Base-by-base conservation (phyloP, 1,140 invertebrate genomes). In the Drosophila mojavensis region DNA sequence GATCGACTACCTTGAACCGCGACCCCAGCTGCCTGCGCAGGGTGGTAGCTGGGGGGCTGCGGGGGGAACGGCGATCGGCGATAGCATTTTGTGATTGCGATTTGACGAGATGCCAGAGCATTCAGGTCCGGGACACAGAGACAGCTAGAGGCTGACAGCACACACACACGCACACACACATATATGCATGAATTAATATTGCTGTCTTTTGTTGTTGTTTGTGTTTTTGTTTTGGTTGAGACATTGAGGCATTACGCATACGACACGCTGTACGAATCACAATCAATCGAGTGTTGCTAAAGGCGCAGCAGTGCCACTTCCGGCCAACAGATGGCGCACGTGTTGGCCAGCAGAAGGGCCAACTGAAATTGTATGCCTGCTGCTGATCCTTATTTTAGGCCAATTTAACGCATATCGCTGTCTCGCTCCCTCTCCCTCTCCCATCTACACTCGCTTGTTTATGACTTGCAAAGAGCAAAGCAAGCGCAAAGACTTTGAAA, bases 1-100 rank as follows among this genome's bases (percentile, higher is more conserved):
- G 43, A 5, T 11, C 33, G 30, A 45, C 20, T 78, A 72, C 76
- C 73, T 78, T 78, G 67, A 78, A 78, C 73, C 76, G 73, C 73
- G 67, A 78, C 73, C 73, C 68, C 58, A 54, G 33, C 33, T 36
- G 33, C 0, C 28, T 5, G 28, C 28, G 33, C 1, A 9, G 58
- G 7, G 17, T 17, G 5, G 17, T 17, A 3, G 24, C 11, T 10
- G 17, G 2, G 24, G 13, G 41, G 39, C 15, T 17, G 51, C 10
- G 17, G 4, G 28, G 28, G 28, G 28, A 13, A 6, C 17, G 54
- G 51, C 7, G 64, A 33, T 66, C 43, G 65, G 47, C 36, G 56
- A 68, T 68, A 41, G 15, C 39, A 28, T 30, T 30, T 48, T 48
- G 39, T 24, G 67, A 70, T 64, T 59, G 63, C 48, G 24, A 66